Evolutionary conservation across 2,113 vertebrate genomes (phyloP).

Genomic region (Aegithalos caudatus): DNA sequence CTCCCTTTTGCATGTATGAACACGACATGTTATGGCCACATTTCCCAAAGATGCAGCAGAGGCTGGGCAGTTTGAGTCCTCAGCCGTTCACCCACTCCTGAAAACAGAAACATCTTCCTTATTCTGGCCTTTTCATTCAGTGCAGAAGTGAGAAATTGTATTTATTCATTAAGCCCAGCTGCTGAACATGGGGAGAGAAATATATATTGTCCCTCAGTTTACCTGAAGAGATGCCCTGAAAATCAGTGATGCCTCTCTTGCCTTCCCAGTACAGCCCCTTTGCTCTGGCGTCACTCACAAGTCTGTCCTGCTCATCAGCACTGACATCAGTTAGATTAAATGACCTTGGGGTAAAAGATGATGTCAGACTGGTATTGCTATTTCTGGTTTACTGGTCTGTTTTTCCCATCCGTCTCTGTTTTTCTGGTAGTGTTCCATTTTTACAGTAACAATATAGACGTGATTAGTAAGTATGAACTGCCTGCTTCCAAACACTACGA

Average conservation of each 20-base stretch:
- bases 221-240: neutral
- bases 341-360: neutral
- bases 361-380: neutral
- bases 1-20: neutral
- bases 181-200: neutral
- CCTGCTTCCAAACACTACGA: neutral
- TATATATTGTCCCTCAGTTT: neutral
- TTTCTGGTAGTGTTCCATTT: neutral
- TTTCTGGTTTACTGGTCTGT: neutral
- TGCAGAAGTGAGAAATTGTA: neutral
- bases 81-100: neutral
- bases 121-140: neutral
- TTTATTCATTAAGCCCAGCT: neutral
- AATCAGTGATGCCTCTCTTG: neutral
- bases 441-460: neutral
- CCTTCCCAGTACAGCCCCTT: neutral
- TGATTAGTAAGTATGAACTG: neutral
- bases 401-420: neutral
- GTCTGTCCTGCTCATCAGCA: neutral
- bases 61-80: neutral
- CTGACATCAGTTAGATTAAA: neutral
- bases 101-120: neutral
- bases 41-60: neutral
- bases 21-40: neutral
- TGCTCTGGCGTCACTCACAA: neutral